Percentiles rank a stretch among this genome's conserved stretches.
phyloP scores from a whole-genome alignment of 1,140 invertebrate species.

The Polypedilum pembai region DNA sequence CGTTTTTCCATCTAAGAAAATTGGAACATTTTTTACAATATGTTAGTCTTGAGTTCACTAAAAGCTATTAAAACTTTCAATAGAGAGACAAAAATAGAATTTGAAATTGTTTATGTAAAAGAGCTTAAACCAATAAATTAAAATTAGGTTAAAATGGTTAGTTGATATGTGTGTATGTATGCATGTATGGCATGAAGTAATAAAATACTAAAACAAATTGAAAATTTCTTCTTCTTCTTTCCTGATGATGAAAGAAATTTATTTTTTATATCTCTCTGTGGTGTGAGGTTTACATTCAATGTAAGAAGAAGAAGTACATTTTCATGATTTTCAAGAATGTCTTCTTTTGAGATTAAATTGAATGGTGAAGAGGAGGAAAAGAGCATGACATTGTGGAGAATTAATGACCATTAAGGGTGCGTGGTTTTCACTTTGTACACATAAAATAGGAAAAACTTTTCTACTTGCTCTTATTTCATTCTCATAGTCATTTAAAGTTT shows the following conservation, averaged over 20 bases:
- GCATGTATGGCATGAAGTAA: no score
- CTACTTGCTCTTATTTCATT: background rate
- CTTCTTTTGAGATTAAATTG: background rate
- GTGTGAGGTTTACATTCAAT: background rate
- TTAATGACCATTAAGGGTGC: background rate
- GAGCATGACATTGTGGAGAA: background rate
- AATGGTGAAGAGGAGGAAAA: background rate
- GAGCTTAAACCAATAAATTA: slow-evolving; percentile 18
- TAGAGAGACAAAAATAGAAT: no score
- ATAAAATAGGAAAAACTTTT: slow-evolving; percentile 9
- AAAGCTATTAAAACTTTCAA: no score
- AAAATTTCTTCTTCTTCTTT: background rate
- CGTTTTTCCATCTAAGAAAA: no score
- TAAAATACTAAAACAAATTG: background rate
- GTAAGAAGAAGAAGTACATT: background rate
- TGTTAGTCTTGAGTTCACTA: no score
- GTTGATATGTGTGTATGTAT: background rate
- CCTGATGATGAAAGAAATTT: background rate
- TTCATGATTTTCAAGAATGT: background rate
- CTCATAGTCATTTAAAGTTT: background rate
- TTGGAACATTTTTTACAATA: no score
- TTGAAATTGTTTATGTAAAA: slow-evolving; percentile 3
- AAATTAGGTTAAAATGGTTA: slow-evolving; percentile 7
- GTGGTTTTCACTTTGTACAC: background rate
- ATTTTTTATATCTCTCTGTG: background rate